Percentiles rank a stretch among this genome's conserved stretches.
Evolutionary conservation across 2,888 invertebrate genomes (phyloP).

Genomic region (Apamea crenata): DNA sequence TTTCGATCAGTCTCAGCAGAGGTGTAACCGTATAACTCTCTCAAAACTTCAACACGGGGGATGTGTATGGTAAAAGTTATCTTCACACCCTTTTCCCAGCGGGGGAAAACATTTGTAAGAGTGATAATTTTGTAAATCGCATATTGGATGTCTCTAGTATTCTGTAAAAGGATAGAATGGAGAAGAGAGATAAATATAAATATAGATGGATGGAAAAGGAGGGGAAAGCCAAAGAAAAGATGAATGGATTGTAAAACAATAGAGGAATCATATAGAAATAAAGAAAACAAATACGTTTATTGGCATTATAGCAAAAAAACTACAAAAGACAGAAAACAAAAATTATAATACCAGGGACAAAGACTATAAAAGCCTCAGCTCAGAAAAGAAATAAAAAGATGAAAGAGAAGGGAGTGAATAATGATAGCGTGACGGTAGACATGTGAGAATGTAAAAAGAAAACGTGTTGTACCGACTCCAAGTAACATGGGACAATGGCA

Average conservation of each 20-base stretch:
- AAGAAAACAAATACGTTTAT: neutral
- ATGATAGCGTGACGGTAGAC: neutral
- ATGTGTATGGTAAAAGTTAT: conserved; percentile 17
- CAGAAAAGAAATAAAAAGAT: no score
- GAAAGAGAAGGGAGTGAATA: neutral
- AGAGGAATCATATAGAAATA: no score
- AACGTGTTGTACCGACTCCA: neutral
- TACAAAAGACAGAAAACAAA: no score
- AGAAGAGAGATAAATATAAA: neutral
- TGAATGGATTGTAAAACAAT: neutral
- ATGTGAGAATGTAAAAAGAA: neutral
- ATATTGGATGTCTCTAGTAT: neutral
- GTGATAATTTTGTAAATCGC: neutral
- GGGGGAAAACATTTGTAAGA: neutral
- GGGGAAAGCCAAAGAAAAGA: neutral
- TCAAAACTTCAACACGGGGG: conserved; percentile 24
- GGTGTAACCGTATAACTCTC: conserved; percentile 31
- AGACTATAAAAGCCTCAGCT: no score
- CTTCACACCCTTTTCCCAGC: neutral
- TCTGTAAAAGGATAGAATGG: neutral
- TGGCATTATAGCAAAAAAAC: neutral
- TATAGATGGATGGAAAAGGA: neutral
- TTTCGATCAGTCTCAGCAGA: conserved; percentile 12
- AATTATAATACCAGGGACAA: no score
- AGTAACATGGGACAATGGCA: no score